Evolutionary conservation across 23 tunicate species (phyloP), one percentile per base, ranked within the genome.

Genomic region (Styela clava): DNA sequence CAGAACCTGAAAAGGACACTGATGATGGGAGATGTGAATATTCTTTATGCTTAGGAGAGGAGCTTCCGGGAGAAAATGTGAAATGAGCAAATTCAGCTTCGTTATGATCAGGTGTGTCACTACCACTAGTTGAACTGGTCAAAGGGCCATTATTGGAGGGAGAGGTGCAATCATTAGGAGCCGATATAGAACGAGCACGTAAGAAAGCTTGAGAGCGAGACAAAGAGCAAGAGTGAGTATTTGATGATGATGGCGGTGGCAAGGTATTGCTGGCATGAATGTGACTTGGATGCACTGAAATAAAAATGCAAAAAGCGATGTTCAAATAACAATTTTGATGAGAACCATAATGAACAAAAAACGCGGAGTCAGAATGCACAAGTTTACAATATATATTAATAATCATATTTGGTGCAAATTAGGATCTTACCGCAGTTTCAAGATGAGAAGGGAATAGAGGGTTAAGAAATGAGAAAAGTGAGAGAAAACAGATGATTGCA

Each of bases 371-470:
- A n/a, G n/a, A n/a, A n/a, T n/a, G n/a, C n/a, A n/a, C n/a, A n/a
- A n/a, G n/a, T n/a, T n/a, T n/a, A n/a, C n/a, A n/a, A n/a, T n/a
- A n/a, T n/a, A n/a, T n/a, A n/a, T n/a, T n/a, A 24, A 16, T 28
- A 28, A 76, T 36, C 35, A 21, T 33, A 24, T 16, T 24, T 26
- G 64, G 24, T 44, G 31, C 24, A 22, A 76, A 21, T 52, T 25
- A 33, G 21, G 81, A 52, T 52, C 65, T 76, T 76, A 76, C 81
- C 81, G 31, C 81, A 76, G 81, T 76, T 76, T 76, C 81, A 33
- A 25, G 64, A 31, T 20, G 56, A 12, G 56, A 44, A 44, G 12
- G 56, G 56, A 5, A 44, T 44, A 5, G 56, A 44, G 7, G 56
- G 56, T 44, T 44, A 5, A 44, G 56, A 12, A 12, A n/a, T n/a